Base-by-base conservation (phyloP, 1,140 invertebrate genomes). In the Planococcus citri region DNA sequence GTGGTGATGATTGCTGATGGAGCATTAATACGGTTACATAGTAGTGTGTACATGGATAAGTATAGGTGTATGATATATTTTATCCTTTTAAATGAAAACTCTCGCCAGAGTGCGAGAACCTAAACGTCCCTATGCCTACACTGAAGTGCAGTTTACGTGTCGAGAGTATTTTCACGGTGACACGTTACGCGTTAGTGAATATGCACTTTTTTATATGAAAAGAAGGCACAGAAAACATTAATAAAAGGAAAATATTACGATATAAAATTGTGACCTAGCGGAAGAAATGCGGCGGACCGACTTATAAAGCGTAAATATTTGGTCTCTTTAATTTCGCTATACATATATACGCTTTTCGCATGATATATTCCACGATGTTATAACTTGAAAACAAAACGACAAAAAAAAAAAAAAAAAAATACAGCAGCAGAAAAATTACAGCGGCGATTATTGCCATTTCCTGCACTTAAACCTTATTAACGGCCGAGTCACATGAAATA, bases 301-400 rank as follows among this genome's bases (percentile, higher is more conserved):
- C 41, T 51, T 51, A 51, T 51, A 51, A 51, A 51, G 41, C 41
- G 41, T 51, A 51, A 51, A 51, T 51, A 51, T 51, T 51, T 51
- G 41, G 41, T 51, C 41, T 4, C 41, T 51, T 51, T 51, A 51
- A 51, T 51, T 51, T 51, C 41, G 41, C 41, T 20, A n/a, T 51
- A 14, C 41, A 33, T 33, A 33, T 33, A 33, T 51, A 51, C 41
- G n/a, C 41, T 51, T 51, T 51, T 51, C 41, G n/a, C 41, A 51
- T 51, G 41, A 51, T 51, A 51, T 20, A 20, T 14, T 51, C 12
- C 10, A 51, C 41, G 6, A 20, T 33, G 29, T 33, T 51, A 51
- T 51, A 20, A 20, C 41, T 51, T 14, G n/a, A 51, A 51, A 51
- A 51, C 41, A 51, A 51, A 51, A 51, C n/a, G n/a, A 17, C 12